Conservation (phyloP, 2,797 vertebrate genomes). For the Squalus acanthias region DNA sequence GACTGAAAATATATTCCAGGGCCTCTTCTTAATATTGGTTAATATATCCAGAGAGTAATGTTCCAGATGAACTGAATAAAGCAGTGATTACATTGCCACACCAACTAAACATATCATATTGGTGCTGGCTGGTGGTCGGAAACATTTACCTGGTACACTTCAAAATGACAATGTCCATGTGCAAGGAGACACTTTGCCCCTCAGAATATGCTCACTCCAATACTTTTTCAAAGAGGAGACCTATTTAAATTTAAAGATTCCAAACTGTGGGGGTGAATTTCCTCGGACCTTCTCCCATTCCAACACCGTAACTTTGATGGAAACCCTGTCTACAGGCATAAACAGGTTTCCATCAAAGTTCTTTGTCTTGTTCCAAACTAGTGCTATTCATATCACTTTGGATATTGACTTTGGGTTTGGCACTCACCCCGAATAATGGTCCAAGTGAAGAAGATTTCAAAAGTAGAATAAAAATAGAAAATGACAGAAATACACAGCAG, state of each 20-base stretch:
- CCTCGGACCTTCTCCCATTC: neutral
- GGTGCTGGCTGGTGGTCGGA: neutral
- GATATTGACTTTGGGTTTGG: neutral
- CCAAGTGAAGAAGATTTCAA: neutral
- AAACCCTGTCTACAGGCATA: neutral
- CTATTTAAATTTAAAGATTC: neutral
- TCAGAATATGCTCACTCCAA: neutral
- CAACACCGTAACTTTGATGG: neutral
- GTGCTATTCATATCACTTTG: no score
- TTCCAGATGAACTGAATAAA: no score
- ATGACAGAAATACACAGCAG: neutral
- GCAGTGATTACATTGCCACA: neutral
- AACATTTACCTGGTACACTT: neutral
- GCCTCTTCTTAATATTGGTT: neutral
- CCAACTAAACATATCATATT: neutral
- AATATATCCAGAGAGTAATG: neutral
- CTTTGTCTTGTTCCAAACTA: neutral
- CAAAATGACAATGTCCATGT: neutral
- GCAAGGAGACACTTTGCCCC: neutral
- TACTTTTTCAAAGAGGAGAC: neutral
- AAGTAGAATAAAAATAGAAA: neutral
- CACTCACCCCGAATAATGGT: neutral
- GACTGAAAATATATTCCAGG: neutral
- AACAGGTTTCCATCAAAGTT: no score
- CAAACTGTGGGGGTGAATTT: neutral